A percentile compares a stretch with the other conserved stretches of the same genome.
phyloP scores from a whole-genome alignment of 2,888 invertebrate species.

The Trichopria drosophilae region DNA sequence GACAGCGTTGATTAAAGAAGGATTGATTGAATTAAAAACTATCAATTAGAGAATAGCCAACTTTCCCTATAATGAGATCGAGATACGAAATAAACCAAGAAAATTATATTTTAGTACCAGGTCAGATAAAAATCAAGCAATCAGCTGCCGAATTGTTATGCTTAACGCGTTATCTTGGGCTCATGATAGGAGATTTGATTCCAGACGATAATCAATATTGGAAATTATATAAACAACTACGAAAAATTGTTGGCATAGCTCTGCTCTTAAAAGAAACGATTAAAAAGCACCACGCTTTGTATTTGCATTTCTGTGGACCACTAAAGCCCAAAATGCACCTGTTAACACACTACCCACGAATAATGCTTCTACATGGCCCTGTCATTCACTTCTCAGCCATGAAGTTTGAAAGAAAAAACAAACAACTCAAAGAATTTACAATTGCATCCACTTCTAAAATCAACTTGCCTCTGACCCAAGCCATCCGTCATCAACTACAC shows the following conservation, averaged over 20 bases:
- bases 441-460: slow-evolving; percentile 15
- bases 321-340: too few relatives aligned
- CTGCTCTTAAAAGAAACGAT: too few relatives aligned
- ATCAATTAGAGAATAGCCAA: slow-evolving; percentile 9
- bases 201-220: slow-evolving; percentile 23
- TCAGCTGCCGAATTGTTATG: slow-evolving; percentile 17
- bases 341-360: too few relatives aligned
- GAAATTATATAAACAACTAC: slow-evolving; percentile 16
- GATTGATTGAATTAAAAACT: neutral
- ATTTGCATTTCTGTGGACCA: too few relatives aligned
- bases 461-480: slow-evolving; percentile 21
- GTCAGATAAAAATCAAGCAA: slow-evolving; percentile 26
- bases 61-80: slow-evolving; percentile 5
- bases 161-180: slow-evolving; percentile 8
- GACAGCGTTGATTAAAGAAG: neutral
- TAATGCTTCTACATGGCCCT: too few relatives aligned
- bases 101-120: slow-evolving; percentile 2
- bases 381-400: too few relatives aligned
- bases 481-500: slow-evolving; percentile 22
- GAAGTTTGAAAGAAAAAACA: too few relatives aligned
- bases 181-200: slow-evolving; percentile 25
- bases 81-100: slow-evolving; percentile 6
- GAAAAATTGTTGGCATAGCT: slow-evolving; percentile 22
- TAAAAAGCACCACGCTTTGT: too few relatives aligned
- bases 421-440: slow-evolving; percentile 26